Evolutionary conservation across 30 jellyfish, hydroid and myxozoan genomes (phyloP), one percentile per base, ranked within the genome.

Genomic region (Phacellophora camtschatica): DNA sequence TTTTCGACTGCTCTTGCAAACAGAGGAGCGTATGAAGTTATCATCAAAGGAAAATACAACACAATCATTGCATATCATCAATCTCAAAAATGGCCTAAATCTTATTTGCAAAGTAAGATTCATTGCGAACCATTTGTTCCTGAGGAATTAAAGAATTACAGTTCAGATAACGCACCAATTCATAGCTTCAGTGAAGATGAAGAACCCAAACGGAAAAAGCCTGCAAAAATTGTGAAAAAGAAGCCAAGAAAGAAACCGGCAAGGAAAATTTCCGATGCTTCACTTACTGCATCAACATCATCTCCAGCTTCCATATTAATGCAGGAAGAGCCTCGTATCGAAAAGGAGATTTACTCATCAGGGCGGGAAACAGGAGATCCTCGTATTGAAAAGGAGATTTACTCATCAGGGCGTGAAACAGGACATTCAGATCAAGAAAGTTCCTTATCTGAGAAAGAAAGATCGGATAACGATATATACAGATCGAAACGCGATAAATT

Each of bases 1-100:
- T 92, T 92, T 70, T 92, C 98, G 3, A 92, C 98, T 25, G 98
- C 92, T 4, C 74, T 92, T 77, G 98, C 98, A 8, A 92, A 92
- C 76, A 86, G 95, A 20, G 96, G 86, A 24, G 98, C 98, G 4
- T 83, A 76, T 32, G 92, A 81, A 59, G 98, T 95, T n/a, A 80
- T 90, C 39, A 65, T 64, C 74, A 85, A 84, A 66, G 97, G 98
- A n/a, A 63, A 62, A 31, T 92, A 61, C 81, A 78, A 68, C 45
- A 61, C 97, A 4, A 86, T 92, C 41, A 66, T 85, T 45, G 86
- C 81, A 2, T 92, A 72, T 57, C 98, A 92, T 50, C 96, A 75
- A 53, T 90, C 96, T 28, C 98, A 91, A 39, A 78, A 81, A 32
- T 92, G 97, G 97, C 92, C 84, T 54, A 79, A 74, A 27, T 74